A percentile compares a stretch with the other conserved stretches of the same genome.
Evolutionary conservation across 2,797 vertebrate species (phyloP).

Genomic region (Eutrigla gurnardus): DNA sequence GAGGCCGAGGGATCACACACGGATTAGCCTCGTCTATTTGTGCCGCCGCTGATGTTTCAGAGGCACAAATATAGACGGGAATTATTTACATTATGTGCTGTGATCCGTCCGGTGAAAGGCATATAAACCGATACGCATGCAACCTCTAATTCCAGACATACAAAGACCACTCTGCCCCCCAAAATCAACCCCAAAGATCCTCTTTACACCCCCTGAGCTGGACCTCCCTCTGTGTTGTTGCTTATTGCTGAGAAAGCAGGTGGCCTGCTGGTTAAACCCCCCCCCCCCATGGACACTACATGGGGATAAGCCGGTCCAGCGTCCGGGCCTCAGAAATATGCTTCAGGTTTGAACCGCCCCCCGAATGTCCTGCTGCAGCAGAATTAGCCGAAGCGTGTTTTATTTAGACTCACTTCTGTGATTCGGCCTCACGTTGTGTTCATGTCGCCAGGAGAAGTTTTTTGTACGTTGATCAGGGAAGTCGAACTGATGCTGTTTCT

Average conservation of each 20-base stretch:
- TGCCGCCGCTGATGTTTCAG: constrained; percentile 6
- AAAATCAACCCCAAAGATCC: constrained; percentile 51
- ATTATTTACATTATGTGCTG: background rate
- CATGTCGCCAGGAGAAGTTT: no score
- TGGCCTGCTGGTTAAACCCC: constrained; percentile 68
- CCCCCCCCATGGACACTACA: background rate
- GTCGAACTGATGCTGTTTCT: background rate
- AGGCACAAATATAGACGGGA: background rate
- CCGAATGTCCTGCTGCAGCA: no score
- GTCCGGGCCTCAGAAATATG: constrained; percentile 7
- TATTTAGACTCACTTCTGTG: no score
- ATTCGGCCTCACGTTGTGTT: no score
- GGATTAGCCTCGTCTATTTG: constrained; percentile 63
- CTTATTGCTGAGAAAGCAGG: constrained; percentile 68
- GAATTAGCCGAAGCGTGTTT: no score
- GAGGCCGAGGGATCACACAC: constrained; percentile 46
- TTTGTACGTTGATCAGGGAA: no score
- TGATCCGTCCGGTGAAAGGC: background rate
- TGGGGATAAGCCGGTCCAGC: constrained; percentile 51
- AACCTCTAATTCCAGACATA: constrained; percentile 48
- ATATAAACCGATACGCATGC: background rate
- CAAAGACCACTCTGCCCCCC: constrained; percentile 35
- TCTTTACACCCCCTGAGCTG: constrained; percentile 45
- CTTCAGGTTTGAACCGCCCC: constrained; percentile 33
- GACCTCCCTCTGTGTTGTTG: constrained; percentile 58